Evolutionary conservation across 2,888 invertebrate genomes (phyloP).

Genomic region (Corbicula japonica): DNA sequence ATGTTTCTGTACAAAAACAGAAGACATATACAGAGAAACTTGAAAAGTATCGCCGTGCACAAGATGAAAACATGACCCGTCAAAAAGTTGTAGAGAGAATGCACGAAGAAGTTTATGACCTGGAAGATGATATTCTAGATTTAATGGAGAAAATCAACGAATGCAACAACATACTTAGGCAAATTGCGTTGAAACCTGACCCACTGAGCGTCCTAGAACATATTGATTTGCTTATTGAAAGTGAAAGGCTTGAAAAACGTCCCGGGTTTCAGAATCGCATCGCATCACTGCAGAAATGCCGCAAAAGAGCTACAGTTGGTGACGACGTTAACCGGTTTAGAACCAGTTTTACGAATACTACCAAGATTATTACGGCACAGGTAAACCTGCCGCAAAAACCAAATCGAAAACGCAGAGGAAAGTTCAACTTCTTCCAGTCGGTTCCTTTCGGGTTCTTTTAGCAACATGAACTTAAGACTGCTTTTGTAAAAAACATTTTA

Average conservation of each 20-base stretch:
- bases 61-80: conserved; percentile 26
- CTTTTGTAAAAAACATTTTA: too few relatives aligned
- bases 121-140: conserved; percentile 15
- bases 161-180: conserved; percentile 40
- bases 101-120: conserved; percentile 31
- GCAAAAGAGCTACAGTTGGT: conserved; percentile 21
- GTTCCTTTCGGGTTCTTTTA: too few relatives aligned
- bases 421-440: not conserved
- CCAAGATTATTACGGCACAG: not conserved
- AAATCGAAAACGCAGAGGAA: conserved; percentile 3
- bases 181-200: conserved; percentile 54
- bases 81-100: conserved; percentile 40
- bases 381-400: not conserved
- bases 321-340: conserved; percentile 31
- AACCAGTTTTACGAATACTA: not conserved
- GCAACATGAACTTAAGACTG: too few relatives aligned
- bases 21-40: conserved; percentile 46
- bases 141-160: conserved; percentile 42
- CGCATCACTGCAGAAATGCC: conserved; percentile 12
- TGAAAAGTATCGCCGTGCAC: conserved; percentile 43
- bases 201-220: conserved; percentile 51
- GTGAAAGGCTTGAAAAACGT: conserved; percentile 49
- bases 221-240: conserved; percentile 61
- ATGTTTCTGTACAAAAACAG: conserved; percentile 14
- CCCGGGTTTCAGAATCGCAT: conserved; percentile 39